Percentiles rank a stretch among this genome's conserved stretches.
These are phyloP conservation scores for Odocoileus virginianus DNA, from an alignment of 2,113 vertebrate species.

Conservation along the genomic window DNA sequence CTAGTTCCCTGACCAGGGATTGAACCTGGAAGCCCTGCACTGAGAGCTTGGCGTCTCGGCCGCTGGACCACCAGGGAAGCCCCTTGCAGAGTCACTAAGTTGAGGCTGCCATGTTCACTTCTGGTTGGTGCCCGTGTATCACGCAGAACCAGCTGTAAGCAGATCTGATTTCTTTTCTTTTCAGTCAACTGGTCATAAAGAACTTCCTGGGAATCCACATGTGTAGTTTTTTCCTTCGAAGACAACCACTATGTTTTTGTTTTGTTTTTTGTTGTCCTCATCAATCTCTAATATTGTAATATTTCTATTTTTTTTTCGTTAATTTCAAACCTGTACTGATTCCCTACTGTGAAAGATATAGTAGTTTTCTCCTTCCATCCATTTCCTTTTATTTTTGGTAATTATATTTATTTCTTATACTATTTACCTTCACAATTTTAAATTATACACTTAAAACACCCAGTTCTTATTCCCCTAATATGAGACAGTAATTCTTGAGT, in stretches of 20 bases:
- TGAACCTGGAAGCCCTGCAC: background rate
- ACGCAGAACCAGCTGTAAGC: background rate
- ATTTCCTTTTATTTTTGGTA: background rate
- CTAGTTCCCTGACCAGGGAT: background rate
- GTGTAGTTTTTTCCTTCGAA: background rate
- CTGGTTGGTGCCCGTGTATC: fast-evolving
- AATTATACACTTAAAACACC: background rate
- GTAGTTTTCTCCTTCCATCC: background rate
- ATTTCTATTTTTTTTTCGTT: background rate
- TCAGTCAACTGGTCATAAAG: background rate
- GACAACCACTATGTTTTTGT: background rate
- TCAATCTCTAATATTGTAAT: fast-evolving
- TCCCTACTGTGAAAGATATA: background rate
- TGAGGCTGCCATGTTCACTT: fast-evolving
- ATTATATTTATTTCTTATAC: background rate
- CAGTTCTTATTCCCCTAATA: background rate
- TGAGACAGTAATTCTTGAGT: background rate
- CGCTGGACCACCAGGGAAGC: background rate
- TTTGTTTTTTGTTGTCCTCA: background rate
- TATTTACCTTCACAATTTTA: background rate
- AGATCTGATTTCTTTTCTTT: background rate
- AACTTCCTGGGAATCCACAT: fast-evolving
- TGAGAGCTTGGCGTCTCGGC: background rate
- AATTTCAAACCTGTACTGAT: background rate
- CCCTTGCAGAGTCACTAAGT: background rate